Evolutionary conservation across 2,797 vertebrate genomes (phyloP), one percentile per base, ranked within the genome.

Genomic region (Manis crassicaudata): DNA sequence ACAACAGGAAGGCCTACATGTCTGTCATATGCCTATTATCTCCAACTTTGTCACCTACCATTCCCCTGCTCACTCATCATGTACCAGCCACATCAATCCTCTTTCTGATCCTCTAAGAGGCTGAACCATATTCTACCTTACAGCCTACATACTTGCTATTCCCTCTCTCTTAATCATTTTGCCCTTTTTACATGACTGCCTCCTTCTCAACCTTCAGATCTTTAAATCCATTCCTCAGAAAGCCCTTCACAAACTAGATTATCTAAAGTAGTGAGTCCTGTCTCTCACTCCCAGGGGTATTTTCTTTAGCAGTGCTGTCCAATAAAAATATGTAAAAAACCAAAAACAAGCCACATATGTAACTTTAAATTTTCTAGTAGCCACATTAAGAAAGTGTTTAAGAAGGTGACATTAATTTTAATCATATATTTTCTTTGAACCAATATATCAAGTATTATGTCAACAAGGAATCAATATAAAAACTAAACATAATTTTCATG

Each of bases 371-470:
- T 56, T 86, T 92, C 68, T 77, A 84, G 23, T 56, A 77, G 60
- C 4, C 40, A 87, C 75, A 76, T 85, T 94, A 40, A 60, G 65
- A 92, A 79, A 46, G 29, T 87, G 67, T 88, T 79, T 50, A 29
- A 70, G 40, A 94, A 90, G 2, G 20, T 67, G 43, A 82, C 20
- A 52, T 21, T 70, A 91, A 88, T 37, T 70, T 92, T 95, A 94
- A 85, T 93, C 85, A 95, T 23, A 73, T 56, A 70, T 94, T 95
- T 94, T 83, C 37, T 91, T 95, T 94, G 95, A 90, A n/a, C 85
- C 58, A 87, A 43, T 18, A 68, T 65, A 92, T 58, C 43, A 89
- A 70, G 16, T 76, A 89, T 79, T 60, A 87, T 76, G 90, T 85
- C 46, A 90, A 88, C 62, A 85, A 29, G n/a, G 62, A 91, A 86